phyloP scores from a whole-genome alignment of 2,888 invertebrate genomes.

The Dichetophora obliterata region DNA sequence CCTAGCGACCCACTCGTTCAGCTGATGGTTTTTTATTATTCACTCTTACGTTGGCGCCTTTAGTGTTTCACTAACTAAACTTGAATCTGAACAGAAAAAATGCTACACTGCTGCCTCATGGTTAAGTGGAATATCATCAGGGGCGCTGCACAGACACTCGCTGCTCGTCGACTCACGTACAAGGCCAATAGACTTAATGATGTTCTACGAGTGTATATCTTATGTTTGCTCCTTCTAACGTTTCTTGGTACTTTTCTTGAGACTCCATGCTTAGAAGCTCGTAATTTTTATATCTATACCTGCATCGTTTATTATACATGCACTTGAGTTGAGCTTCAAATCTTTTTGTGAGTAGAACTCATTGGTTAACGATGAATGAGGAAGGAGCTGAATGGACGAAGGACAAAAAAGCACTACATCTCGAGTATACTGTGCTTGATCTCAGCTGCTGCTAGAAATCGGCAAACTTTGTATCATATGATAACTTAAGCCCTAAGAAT shows the following conservation, averaged over 20 bases:
- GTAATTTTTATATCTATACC: conserved; percentile 6
- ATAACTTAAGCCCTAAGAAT: too few species aligned
- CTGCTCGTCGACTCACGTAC: conserved; percentile 18
- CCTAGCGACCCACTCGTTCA: not conserved
- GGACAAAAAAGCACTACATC: too few species aligned
- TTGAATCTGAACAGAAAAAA: not conserved
- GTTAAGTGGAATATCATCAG: conserved; percentile 38
- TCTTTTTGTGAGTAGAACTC: not conserved
- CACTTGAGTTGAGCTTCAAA: conserved; percentile 18
- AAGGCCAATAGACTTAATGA: conserved; percentile 40
- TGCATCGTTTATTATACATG: conserved; percentile 23
- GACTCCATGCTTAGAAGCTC: not conserved
- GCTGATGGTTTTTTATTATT: not conserved
- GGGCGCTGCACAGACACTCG: conserved; percentile 18
- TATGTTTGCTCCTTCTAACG: not conserved
- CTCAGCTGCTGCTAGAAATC: too few species aligned
- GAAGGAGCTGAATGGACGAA: too few species aligned
- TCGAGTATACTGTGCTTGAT: too few species aligned
- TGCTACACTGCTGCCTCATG: conserved; percentile 16
- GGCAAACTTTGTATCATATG: too few species aligned
- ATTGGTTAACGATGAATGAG: not conserved
- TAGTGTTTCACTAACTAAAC: not conserved
- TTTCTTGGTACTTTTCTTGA: not conserved
- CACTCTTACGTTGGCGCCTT: not conserved
- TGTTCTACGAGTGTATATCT: conserved; percentile 10